Base-by-base conservation (phyloP, 2,797 vertebrate genomes). In the Gallinago stenura region DNA sequence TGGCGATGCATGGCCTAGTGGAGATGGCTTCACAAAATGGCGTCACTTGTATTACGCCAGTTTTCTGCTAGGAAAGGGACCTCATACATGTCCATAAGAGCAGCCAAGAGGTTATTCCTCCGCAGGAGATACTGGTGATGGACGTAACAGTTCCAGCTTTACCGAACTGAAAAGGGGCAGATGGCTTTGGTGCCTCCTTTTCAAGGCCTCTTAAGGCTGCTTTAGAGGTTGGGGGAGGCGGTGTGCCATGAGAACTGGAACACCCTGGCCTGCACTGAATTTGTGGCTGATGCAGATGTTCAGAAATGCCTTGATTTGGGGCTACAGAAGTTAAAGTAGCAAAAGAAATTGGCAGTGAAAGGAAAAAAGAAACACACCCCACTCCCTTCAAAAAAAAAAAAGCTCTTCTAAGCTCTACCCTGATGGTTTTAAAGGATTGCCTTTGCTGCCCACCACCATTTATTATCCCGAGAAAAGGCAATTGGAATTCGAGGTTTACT, bases 71-170 rank as follows among this genome's bases (percentile, higher is more conserved):
- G 31, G 35, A 72, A n/a, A 30, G 35, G 50, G 17, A 41, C 20
- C 21, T 60, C 0, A 0, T 66, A 1, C 48, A 5, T 35, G 43
- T 45, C 28, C 39, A 2, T 26, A 53, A 14, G 9, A 87, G 43
- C 64, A 68, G 51, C n/a, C n/a, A 71, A 30, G 48, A 64, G 48
- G 53, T 90, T 56, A 4, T 51, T 51, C 57, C 79, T 60, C 39
- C 2, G 1, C 48, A n/a, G 54, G 28, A 78, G 41, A 20, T 45
- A 7, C 5, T 43, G 19, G 33, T 2, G 3, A 17, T 75, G 53
- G 65, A 73, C 64, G 7, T 48, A 64, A 43, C 22, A 20, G 48
- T 48, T 80, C 53, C 33, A 83, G 50, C 14, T 79, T 61, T 70
- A 60, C 51, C 48, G 25, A 61, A 17, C 33, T 76, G 51, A 58